Percentiles rank a stretch among this genome's conserved stretches.
Evolutionary conservation across 2,797 vertebrate species (phyloP).

Genomic region (Enteromius treurensis): DNA sequence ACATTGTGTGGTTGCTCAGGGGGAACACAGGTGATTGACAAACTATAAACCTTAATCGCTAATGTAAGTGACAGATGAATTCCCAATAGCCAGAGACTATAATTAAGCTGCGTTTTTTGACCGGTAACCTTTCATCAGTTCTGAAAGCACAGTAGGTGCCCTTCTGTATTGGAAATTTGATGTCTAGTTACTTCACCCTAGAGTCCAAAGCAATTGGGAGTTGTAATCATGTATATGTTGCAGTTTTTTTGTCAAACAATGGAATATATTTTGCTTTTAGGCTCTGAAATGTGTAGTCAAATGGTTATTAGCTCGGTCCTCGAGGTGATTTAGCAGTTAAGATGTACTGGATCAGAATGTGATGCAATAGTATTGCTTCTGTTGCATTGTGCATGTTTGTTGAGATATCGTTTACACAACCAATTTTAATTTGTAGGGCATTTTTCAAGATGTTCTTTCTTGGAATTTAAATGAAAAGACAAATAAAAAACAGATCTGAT

Average conservation of each 20-base stretch:
- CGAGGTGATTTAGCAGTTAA: not conserved
- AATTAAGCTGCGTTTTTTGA: conserved; percentile 42
- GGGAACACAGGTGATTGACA: conserved; percentile 51
- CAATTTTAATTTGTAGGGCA: not conserved
- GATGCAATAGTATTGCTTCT: not conserved
- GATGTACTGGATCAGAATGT: not conserved
- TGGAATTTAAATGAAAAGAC: not conserved
- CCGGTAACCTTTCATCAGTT: conserved; percentile 50
- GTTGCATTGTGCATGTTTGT: not conserved
- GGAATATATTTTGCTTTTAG: not conserved
- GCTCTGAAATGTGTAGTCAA: not conserved
- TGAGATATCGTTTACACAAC: not conserved
- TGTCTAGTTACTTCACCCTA: conserved; percentile 22
- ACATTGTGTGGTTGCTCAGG: conserved; percentile 32
- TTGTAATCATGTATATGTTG: not conserved
- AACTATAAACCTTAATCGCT: conserved; percentile 41
- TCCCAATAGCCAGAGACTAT: conserved; percentile 26
- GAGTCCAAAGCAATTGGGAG: not conserved
- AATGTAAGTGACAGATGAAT: conserved; percentile 46
- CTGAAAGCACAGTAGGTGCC: conserved; percentile 43
- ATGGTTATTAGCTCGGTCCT: not conserved
- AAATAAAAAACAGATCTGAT: not conserved
- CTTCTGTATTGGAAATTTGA: conserved; percentile 32
- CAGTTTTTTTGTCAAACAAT: not conserved
- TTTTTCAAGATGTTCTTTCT: not conserved